These are phyloP conservation scores for Molossus alvarezi DNA, from an alignment of 2,797 vertebrate genomes.

Conservation along the genomic window DNA sequence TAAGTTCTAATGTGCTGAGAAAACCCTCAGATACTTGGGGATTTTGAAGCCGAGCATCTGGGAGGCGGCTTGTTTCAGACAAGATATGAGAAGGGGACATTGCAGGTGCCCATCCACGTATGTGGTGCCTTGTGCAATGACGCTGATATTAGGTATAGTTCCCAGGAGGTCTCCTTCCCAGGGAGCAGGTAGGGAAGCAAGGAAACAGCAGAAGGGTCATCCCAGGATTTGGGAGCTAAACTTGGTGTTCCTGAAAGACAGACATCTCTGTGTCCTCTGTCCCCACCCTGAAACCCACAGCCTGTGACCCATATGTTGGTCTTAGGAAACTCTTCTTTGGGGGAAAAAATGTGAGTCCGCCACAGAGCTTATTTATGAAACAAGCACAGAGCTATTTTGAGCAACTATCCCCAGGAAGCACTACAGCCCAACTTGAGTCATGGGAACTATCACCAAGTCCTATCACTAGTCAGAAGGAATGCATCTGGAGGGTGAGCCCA, in stretches of 20 bases:
- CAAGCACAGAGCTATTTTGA: conserved; percentile 11
- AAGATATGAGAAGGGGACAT: background rate
- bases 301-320: background rate
- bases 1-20: background rate
- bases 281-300: background rate
- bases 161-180: background rate
- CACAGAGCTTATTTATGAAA: background rate
- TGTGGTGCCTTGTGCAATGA: accelerated
- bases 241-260: background rate
- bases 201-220: too few relatives aligned
- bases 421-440: background rate
- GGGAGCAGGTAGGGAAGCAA: too few relatives aligned
- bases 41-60: background rate
- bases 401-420: background rate
- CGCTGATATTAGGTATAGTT: accelerated
- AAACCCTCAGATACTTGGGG: background rate
- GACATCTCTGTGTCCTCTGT: background rate
- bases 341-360: background rate
- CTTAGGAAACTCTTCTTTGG: background rate
- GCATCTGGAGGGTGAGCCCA: background rate
- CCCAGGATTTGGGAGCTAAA: background rate
- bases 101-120: background rate
- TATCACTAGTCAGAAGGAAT: background rate
- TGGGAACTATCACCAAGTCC: conserved; percentile 7
- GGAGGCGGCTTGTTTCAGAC: background rate